Conservation (phyloP, 2,888 invertebrate genomes). For the Microctonus aethiopoides region DNA sequence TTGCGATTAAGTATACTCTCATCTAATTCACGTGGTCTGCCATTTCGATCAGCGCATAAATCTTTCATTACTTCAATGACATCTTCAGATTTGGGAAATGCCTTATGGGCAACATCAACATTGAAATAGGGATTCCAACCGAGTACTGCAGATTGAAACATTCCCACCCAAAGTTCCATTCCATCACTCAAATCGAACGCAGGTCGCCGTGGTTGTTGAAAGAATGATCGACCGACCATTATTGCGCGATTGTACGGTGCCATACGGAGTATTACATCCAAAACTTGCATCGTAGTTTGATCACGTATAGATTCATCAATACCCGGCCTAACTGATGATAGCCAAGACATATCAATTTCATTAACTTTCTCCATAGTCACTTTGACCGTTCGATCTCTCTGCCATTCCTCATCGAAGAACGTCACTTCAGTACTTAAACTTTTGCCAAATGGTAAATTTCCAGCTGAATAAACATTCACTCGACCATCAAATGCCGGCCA, state of each 20-base stretch:
- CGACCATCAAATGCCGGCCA: constrained; percentile 80
- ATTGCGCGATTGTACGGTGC: constrained; percentile 69
- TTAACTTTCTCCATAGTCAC: constrained; percentile 71
- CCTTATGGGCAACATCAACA: constrained; percentile 89
- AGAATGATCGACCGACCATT: constrained; percentile 79
- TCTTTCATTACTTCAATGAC: constrained; percentile 68
- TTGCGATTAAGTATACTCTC: constrained; percentile 31
- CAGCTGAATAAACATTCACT: constrained; percentile 74
- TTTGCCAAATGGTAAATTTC: constrained; percentile 66
- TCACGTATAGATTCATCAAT: constrained; percentile 76
- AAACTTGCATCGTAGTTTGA: constrained; percentile 77
- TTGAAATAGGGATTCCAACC: constrained; percentile 88
- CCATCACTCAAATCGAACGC: constrained; percentile 79
- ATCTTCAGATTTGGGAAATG: constrained; percentile 74
- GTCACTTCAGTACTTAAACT: constrained; percentile 56
- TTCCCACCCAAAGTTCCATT: constrained; percentile 91
- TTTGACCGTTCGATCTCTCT: constrained; percentile 62
- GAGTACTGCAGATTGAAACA: constrained; percentile 91
- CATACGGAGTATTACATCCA: constrained; percentile 85
- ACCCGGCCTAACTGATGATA: constrained; percentile 70
- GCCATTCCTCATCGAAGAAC: constrained; percentile 60
- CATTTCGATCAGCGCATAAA: constrained; percentile 41
- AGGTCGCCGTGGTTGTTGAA: constrained; percentile 69
- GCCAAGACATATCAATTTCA: constrained; percentile 69
- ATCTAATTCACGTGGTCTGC: constrained; percentile 49